Evolutionary conservation across 2,888 invertebrate species (phyloP).

Genomic region (Ecliptopera silaceata): DNA sequence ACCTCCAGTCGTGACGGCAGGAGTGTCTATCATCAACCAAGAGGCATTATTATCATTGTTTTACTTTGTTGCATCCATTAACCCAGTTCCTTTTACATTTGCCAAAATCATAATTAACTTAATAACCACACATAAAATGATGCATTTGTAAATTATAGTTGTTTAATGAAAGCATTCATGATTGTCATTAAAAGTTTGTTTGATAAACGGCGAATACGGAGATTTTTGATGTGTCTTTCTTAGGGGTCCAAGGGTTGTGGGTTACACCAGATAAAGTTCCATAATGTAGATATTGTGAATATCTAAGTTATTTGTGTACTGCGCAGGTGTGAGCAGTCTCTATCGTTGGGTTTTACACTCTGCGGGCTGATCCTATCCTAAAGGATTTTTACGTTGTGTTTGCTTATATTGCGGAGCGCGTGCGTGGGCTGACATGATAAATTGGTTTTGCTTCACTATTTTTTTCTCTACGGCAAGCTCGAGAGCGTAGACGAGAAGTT

Average conservation of each 20-base stretch:
- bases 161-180: constrained; percentile 24
- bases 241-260: constrained; percentile 67
- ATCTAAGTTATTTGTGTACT: constrained; percentile 79
- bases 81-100: constrained; percentile 28
- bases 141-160: constrained; percentile 26
- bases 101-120: constrained; percentile 27
- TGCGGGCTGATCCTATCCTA: constrained; percentile 67
- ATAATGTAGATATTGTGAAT: constrained; percentile 82
- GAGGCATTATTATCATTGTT: constrained; percentile 24
- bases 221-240: constrained; percentile 52
- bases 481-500: constrained; percentile 70
- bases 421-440: constrained; percentile 79
- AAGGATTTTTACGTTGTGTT: constrained; percentile 67
- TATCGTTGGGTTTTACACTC: constrained; percentile 82
- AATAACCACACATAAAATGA: constrained; percentile 21
- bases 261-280: constrained; percentile 78
- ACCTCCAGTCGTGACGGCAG: constrained; percentile 22
- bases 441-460: constrained; percentile 72
- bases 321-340: constrained; percentile 68
- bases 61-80: constrained; percentile 21
- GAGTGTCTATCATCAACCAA: constrained; percentile 21
- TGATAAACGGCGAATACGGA: constrained; percentile 66
- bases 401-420: constrained; percentile 71
- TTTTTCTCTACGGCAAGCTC: constrained; percentile 69
- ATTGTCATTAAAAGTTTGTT: constrained; percentile 34